A percentile compares a stretch with the other conserved stretches of the same genome.
Evolutionary conservation across 2,888 invertebrate genomes (phyloP).

Genomic region (Lasioglossum malachurum): DNA sequence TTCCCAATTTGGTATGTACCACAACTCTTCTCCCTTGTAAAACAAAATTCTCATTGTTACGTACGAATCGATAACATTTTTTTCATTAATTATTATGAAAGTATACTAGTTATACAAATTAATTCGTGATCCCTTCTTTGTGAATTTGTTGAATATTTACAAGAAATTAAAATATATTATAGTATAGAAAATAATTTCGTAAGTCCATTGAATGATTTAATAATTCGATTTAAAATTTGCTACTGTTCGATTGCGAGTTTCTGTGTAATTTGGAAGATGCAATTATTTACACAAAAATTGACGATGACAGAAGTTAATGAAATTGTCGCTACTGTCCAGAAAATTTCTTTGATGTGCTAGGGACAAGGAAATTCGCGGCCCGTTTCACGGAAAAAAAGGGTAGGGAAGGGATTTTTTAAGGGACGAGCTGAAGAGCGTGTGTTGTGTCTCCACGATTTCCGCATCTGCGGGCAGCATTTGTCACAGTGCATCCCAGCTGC

Average conservation of each 20-base stretch:
- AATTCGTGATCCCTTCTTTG: no score
- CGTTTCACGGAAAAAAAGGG: background rate
- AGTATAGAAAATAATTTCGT: no score
- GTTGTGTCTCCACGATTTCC: constrained; percentile 4
- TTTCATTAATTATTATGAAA: background rate
- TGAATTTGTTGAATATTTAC: no score
- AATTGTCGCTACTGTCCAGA: background rate
- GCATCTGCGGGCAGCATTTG: constrained; percentile 28
- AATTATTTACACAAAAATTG: no score
- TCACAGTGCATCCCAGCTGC: constrained; percentile 42
- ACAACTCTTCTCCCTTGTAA: background rate
- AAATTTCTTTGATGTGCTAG: background rate
- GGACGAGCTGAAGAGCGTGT: background rate
- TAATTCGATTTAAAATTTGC: no score
- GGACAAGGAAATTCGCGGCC: fast-evolving
- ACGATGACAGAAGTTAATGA: background rate
- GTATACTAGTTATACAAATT: no score
- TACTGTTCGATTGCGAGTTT: background rate
- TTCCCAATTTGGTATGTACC: background rate
- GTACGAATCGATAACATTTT: background rate
- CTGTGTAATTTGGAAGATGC: no score
- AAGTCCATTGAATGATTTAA: no score
- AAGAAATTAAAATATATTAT: no score
- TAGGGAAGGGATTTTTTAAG: background rate
- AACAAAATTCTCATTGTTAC: background rate